Evolutionary conservation across 2,797 vertebrate species (phyloP).

Genomic region (Varecia variegata): DNA sequence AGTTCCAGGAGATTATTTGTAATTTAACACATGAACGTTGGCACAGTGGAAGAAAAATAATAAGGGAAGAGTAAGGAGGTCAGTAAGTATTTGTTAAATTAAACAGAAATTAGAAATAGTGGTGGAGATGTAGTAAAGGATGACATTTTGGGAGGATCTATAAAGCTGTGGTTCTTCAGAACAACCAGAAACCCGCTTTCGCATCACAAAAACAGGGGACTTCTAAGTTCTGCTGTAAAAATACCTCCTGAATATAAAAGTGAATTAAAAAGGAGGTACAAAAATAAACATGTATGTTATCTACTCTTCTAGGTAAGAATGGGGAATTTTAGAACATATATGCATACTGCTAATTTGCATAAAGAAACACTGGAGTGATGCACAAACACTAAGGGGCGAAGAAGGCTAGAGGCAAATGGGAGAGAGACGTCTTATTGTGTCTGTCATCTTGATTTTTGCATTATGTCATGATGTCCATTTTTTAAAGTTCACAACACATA

Average conservation of each 20-base stretch:
- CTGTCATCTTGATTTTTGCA: neutral
- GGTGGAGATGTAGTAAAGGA: neutral
- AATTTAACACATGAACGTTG: neutral
- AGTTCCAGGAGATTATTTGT: neutral
- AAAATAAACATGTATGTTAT: neutral
- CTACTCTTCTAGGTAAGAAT: neutral
- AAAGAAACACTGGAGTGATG: neutral
- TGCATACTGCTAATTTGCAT: neutral
- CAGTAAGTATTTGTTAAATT: neutral
- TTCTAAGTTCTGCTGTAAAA: neutral
- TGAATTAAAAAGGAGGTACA: neutral
- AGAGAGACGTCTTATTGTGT: neutral
- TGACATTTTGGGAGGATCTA: neutral
- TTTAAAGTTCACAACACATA: neutral
- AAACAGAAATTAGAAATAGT: slow-evolving; percentile 7
- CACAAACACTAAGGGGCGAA: neutral
- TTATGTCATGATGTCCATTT: neutral
- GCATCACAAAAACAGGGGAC: neutral
- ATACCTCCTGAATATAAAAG: neutral
- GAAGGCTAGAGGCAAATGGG: neutral
- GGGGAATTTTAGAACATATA: neutral
- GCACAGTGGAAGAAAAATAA: neutral
- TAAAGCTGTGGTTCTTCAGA: neutral
- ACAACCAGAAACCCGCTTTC: neutral
- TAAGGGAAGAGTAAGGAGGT: neutral